Evolutionary conservation across 2,797 vertebrate genomes (phyloP).

Genomic region (Pseudochirops cupreus): DNA sequence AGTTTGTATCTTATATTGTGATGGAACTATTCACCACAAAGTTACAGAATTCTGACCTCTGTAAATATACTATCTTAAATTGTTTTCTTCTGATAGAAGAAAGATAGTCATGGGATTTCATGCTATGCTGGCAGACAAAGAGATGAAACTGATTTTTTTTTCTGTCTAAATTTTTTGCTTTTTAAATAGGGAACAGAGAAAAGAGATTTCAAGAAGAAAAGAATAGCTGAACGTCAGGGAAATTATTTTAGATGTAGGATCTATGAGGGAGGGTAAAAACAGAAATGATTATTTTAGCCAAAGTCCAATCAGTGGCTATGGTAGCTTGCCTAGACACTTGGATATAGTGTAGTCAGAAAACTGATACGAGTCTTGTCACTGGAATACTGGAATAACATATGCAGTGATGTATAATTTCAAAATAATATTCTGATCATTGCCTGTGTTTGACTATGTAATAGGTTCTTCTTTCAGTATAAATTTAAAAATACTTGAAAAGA

Average conservation of each 20-base stretch:
- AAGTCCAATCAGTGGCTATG: background rate
- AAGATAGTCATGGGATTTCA: background rate
- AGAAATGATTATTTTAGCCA: constrained; percentile 34
- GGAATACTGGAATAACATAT: background rate
- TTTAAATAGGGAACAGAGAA: background rate
- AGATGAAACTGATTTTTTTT: background rate
- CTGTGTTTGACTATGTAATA: background rate
- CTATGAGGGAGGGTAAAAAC: constrained; percentile 23
- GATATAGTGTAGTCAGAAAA: background rate
- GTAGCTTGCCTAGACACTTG: background rate
- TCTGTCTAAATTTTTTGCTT: background rate
- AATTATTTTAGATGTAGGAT: constrained; percentile 57
- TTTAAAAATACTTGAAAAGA: background rate
- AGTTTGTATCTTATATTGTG: background rate
- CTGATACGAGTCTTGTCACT: background rate
- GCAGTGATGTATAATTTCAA: background rate
- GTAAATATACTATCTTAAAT: background rate
- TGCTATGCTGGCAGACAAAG: background rate
- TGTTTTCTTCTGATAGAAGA: background rate
- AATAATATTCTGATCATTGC: background rate
- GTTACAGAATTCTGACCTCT: background rate
- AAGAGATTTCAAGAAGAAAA: background rate
- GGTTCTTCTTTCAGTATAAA: background rate
- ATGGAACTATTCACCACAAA: background rate
- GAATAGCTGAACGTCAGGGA: background rate